Conservation (phyloP, 1,140 invertebrate genomes). For the Drosophila ficusphila region DNA sequence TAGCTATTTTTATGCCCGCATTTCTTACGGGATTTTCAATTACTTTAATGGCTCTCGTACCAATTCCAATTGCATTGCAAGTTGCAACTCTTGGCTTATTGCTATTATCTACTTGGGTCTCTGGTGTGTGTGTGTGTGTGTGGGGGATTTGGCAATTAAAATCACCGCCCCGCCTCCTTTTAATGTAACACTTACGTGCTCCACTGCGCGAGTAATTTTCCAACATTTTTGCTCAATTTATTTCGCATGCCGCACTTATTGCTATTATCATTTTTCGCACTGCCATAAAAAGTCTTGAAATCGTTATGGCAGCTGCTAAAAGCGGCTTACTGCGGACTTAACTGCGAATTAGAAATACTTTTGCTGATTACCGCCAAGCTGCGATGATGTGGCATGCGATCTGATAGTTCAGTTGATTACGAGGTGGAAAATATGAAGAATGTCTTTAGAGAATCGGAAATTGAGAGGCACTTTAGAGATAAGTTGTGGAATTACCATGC, state of each 20-base stretch:
- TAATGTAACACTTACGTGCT: conserved; percentile 69
- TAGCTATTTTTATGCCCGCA: conserved; percentile 11
- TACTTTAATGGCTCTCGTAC: conserved; percentile 43
- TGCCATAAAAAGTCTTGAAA: neutral
- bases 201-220: conserved; percentile 54
- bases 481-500: neutral
- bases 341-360: conserved; percentile 36
- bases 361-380: conserved; percentile 14
- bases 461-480: conserved; percentile 24
- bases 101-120: conserved; percentile 22
- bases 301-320: neutral
- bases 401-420: conserved; percentile 24
- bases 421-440: conserved; percentile 10
- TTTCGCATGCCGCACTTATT: conserved; percentile 20
- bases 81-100: conserved; percentile 11
- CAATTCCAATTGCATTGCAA: conserved; percentile 11
- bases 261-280: conserved; percentile 20
- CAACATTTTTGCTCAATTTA: conserved; percentile 37
- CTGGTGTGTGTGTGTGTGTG: too few relatives aligned
- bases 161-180: conserved; percentile 24
- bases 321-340: conserved; percentile 7
- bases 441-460: conserved; percentile 21
- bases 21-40: conserved; percentile 35
- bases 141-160: conserved; percentile 33
- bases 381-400: conserved; percentile 31